Percentiles rank a stretch among this genome's conserved stretches.
phyloP scores from a whole-genome alignment of 2,888 invertebrate species.

The Heliconius cydno region DNA sequence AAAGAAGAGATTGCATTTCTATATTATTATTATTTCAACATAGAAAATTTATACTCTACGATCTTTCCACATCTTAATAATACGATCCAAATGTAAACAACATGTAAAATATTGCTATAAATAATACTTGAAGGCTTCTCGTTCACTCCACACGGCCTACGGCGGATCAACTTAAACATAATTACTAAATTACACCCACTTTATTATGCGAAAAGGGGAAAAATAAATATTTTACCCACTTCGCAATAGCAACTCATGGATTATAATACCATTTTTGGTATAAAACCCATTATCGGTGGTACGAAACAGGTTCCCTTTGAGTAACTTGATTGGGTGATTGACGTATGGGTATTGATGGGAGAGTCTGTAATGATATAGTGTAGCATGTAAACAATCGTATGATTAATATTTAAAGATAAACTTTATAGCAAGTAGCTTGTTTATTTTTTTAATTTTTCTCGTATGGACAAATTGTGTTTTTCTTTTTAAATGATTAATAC shows the following conservation, averaged over 20 bases:
- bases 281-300: conserved; percentile 51
- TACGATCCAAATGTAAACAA: conserved; percentile 14
- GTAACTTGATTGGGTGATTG: conserved; percentile 76
- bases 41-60: neutral
- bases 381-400: conserved; percentile 49
- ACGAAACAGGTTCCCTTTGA: conserved; percentile 51
- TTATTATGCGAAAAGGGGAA: conserved; percentile 65
- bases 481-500: neutral
- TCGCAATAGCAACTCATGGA: conserved; percentile 57
- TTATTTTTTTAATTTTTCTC: neutral
- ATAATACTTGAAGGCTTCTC: conserved; percentile 36
- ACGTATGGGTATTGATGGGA: conserved; percentile 58
- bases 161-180: conserved; percentile 52
- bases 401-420: conserved; percentile 48
- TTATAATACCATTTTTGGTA: conserved; percentile 59
- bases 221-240: conserved; percentile 72
- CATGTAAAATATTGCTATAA: conserved; percentile 22
- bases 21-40: neutral
- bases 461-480: neutral
- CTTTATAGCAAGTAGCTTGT: conserved; percentile 12
- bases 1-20: neutral
- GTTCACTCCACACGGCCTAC: conserved; percentile 28
- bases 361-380: conserved; percentile 47
- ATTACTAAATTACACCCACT: conserved; percentile 75
- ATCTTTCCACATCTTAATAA: conserved; percentile 16